These are phyloP conservation scores for Eupeodes luniger DNA, from an alignment of 2,888 invertebrate species.

Conservation along the genomic window DNA sequence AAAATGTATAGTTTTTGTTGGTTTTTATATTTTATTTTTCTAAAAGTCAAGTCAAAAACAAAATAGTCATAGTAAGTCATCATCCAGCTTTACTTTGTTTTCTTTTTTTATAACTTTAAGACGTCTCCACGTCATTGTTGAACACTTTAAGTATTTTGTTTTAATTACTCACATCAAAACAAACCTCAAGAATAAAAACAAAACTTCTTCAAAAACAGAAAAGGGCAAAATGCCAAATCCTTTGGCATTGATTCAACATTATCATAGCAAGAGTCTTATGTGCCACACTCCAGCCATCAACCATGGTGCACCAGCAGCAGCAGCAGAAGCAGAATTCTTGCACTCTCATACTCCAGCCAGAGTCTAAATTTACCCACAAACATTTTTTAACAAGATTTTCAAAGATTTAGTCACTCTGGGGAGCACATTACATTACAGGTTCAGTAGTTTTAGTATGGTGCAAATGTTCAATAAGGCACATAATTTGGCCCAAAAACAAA, in stretches of 20 bases:
- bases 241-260: conserved; percentile 52
- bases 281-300: conserved; percentile 39
- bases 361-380: conserved; percentile 61
- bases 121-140: conserved; percentile 46
- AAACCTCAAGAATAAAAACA: conserved; percentile 32
- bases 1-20: no score
- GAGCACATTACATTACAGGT: background rate
- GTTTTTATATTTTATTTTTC: no score
- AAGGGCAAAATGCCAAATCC: conserved; percentile 65
- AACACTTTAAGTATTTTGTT: conserved; percentile 51
- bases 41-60: no score
- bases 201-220: background rate
- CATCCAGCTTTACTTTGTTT: background rate
- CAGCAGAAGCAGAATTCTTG: no score
- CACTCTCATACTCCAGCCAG: conserved; percentile 19
- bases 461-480: conserved; percentile 51
- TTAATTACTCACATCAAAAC: conserved; percentile 73
- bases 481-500: conserved; percentile 53
- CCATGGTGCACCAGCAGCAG: background rate
- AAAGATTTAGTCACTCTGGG: conserved; percentile 63
- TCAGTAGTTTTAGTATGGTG: background rate
- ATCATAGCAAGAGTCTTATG: background rate
- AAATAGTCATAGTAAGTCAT: no score
- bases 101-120: background rate
- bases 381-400: conserved; percentile 58